Evolutionary conservation across 2,888 invertebrate genomes (phyloP).

Genomic region (Zygothrica quintamaculata): DNA sequence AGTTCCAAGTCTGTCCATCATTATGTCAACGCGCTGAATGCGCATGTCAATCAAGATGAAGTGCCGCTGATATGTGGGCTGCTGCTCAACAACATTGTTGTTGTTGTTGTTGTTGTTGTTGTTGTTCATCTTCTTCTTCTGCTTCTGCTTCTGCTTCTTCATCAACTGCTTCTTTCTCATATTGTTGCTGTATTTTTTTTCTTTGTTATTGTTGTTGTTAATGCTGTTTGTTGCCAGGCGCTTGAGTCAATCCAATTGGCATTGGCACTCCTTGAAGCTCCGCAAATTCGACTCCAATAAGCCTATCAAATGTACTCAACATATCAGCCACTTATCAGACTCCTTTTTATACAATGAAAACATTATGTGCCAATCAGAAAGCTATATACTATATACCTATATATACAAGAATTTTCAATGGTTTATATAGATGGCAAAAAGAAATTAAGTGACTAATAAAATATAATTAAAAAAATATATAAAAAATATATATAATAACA

Average conservation of each 20-base stretch:
- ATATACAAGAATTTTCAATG: too few relatives aligned
- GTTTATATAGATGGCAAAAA: too few relatives aligned
- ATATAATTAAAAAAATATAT: too few relatives aligned
- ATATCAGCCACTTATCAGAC: conserved; percentile 1
- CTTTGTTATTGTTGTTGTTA: conserved; percentile 15
- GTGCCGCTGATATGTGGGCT: conserved; percentile 80
- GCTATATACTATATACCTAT: too few relatives aligned
- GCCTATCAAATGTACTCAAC: conserved; percentile 11
- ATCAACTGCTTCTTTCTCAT: too few relatives aligned
- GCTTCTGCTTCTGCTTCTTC: conserved; percentile 8
- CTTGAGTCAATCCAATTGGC: conserved; percentile 21
- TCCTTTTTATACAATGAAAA: conserved; percentile 1
- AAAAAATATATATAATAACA: too few relatives aligned
- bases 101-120: conserved; percentile 5
- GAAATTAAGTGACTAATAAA: too few relatives aligned
- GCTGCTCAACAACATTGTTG: conserved; percentile 39
- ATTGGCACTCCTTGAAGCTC: background rate
- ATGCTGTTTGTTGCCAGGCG: conserved; percentile 27
- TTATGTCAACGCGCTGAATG: conserved; percentile 84
- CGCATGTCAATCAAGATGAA: conserved; percentile 85
- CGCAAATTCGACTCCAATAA: background rate
- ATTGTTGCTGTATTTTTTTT: conserved; percentile 2
- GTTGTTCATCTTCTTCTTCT: background rate
- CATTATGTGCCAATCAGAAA: conserved; percentile 21
- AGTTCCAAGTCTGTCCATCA: conserved; percentile 82